These are phyloP conservation scores for Sparidentex hasta DNA, from an alignment of 2,797 vertebrate species.

Conservation along the genomic window DNA sequence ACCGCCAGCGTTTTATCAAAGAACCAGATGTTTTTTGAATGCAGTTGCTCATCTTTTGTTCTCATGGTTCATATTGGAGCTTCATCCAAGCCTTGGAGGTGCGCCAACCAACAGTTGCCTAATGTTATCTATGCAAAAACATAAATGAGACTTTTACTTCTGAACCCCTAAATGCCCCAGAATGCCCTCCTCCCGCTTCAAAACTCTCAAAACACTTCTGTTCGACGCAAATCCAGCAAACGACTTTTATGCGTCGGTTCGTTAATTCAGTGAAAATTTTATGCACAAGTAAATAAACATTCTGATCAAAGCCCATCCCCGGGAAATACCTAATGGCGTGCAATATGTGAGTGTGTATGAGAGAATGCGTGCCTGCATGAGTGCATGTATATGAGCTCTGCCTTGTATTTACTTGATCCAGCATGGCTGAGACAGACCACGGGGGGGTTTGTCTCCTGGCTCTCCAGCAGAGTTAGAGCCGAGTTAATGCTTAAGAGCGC, in stretches of 20 bases:
- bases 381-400: slow-evolving; percentile 55
- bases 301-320: slow-evolving; percentile 46
- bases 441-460: slow-evolving; percentile 57
- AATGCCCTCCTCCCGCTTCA: slow-evolving; percentile 15
- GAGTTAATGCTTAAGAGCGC: slow-evolving; percentile 64
- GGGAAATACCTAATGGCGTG: slow-evolving; percentile 23
- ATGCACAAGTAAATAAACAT: slow-evolving; percentile 48
- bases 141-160: slow-evolving; percentile 10
- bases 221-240: slow-evolving; percentile 25
- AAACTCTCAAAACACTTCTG: slow-evolving; percentile 18
- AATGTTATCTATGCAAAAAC: slow-evolving; percentile 10
- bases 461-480: slow-evolving; percentile 65
- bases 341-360: slow-evolving; percentile 14
- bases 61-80: slow-evolving; percentile 3
- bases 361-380: slow-evolving; percentile 32
- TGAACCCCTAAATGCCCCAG: slow-evolving; percentile 12
- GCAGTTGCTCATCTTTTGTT: neutral
- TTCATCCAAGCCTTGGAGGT: slow-evolving; percentile 12
- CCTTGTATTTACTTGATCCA: slow-evolving; percentile 62
- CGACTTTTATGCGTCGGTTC: slow-evolving; percentile 28
- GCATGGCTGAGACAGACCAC: slow-evolving; percentile 42
- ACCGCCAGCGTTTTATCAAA: slow-evolving; percentile 16
- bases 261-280: slow-evolving; percentile 42
- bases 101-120: slow-evolving; percentile 1
- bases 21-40: slow-evolving; percentile 7